A percentile compares a stretch with the other conserved stretches of the same genome.
These are phyloP conservation scores for Hypena proboscidalis DNA, from an alignment of 2,888 invertebrate species.

Conservation along the genomic window DNA sequence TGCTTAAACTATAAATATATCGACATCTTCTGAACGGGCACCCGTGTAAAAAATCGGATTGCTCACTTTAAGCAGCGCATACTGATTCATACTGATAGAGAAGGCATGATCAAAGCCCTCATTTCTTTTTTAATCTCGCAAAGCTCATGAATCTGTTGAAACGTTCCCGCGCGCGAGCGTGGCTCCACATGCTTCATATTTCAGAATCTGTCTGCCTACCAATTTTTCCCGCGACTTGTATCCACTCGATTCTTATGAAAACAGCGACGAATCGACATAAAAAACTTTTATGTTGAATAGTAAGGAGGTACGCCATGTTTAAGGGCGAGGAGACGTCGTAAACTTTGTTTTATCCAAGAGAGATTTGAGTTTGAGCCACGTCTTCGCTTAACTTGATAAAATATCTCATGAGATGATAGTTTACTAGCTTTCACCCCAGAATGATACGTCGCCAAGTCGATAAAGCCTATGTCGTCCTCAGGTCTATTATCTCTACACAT, in stretches of 20 bases:
- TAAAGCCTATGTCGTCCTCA: too few species aligned
- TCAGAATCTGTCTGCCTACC: slow-evolving; percentile 23
- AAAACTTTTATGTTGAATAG: slow-evolving; percentile 60
- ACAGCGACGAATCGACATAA: slow-evolving; percentile 39
- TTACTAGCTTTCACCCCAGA: too few species aligned
- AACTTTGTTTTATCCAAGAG: slow-evolving; percentile 52
- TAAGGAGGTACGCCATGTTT: slow-evolving; percentile 51
- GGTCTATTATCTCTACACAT: too few species aligned
- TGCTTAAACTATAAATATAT: slow-evolving; percentile 4
- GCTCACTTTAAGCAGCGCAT: too few species aligned
- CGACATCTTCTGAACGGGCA: too few species aligned
- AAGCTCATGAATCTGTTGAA: slow-evolving; percentile 27
- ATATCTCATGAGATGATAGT: slow-evolving; percentile 34
- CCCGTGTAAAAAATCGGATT: too few species aligned
- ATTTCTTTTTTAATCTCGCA: slow-evolving; percentile 37
- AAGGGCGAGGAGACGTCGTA: slow-evolving; percentile 49
- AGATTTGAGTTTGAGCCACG: slow-evolving; percentile 43
- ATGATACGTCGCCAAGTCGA: too few species aligned
- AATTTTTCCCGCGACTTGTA: slow-evolving; percentile 26
- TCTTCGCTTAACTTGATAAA: slow-evolving; percentile 37
- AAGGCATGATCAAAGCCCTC: slow-evolving; percentile 16
- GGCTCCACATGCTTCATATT: slow-evolving; percentile 19
- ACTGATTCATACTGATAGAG: slow-evolving; percentile 7
- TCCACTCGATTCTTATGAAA: slow-evolving; percentile 41
- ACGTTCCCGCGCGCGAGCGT: slow-evolving; percentile 8